Evolutionary conservation across 2,888 invertebrate species (phyloP).

Genomic region (Lycaena phlaeas): DNA sequence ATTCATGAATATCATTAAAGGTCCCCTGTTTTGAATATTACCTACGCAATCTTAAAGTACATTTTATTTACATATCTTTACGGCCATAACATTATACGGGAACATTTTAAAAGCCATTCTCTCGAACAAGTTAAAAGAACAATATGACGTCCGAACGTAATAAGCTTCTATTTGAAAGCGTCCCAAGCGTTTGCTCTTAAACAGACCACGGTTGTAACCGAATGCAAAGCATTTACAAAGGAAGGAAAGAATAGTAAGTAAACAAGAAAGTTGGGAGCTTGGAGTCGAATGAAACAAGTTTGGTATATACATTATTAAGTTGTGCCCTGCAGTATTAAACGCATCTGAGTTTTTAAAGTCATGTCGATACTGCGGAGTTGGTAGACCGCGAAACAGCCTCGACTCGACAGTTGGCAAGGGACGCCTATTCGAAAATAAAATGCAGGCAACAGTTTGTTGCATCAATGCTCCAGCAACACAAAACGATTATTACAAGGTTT

Average conservation of each 20-base stretch:
- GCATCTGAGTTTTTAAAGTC: slow-evolving; percentile 60
- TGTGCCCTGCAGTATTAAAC: slow-evolving; percentile 40
- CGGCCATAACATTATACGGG: slow-evolving; percentile 25
- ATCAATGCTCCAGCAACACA: slow-evolving; percentile 27
- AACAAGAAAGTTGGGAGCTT: slow-evolving; percentile 50
- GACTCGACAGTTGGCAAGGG: slow-evolving; percentile 51
- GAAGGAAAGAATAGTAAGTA: slow-evolving; percentile 49
- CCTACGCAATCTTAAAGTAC: slow-evolving; percentile 11
- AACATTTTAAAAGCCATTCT: slow-evolving; percentile 33
- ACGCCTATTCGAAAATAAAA: slow-evolving; percentile 58
- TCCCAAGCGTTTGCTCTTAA: slow-evolving; percentile 53
- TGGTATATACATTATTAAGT: slow-evolving; percentile 60
- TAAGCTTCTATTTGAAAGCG: slow-evolving; percentile 48
- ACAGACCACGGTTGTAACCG: slow-evolving; percentile 46
- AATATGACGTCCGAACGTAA: slow-evolving; percentile 45
- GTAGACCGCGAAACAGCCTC: slow-evolving; percentile 53
- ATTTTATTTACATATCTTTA: slow-evolving; percentile 47
- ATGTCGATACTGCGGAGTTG: slow-evolving; percentile 42
- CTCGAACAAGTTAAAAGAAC: slow-evolving; percentile 41
- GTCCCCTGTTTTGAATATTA: slow-evolving; percentile 58
- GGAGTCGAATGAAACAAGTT: slow-evolving; percentile 50
- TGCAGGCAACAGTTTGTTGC: slow-evolving; percentile 56
- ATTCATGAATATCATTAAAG: slow-evolving; percentile 67
- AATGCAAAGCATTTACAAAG: slow-evolving; percentile 57
- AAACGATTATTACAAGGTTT: slow-evolving; percentile 14